phyloP scores from a whole-genome alignment of 1,140 invertebrate species.

The Whitmania pigra region DNA sequence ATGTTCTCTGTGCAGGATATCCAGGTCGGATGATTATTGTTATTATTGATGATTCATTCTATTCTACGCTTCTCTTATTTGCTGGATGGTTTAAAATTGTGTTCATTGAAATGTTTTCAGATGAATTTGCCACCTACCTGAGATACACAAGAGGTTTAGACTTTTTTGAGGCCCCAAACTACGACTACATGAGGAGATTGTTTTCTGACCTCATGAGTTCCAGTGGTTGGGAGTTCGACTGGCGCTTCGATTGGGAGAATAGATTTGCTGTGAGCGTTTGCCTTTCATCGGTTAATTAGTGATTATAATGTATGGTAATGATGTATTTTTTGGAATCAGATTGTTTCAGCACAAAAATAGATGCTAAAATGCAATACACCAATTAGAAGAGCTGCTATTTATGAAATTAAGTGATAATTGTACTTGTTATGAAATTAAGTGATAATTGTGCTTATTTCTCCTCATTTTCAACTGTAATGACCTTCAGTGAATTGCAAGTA shows the following conservation, averaged over 20 bases:
- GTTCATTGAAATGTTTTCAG: not conserved
- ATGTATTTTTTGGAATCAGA: no score
- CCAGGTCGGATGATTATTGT: slow-evolving; percentile 48
- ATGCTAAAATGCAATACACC: no score
- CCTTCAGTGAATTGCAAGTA: no score
- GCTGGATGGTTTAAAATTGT: not conserved
- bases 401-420: no score
- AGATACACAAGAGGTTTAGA: slow-evolving; percentile 83
- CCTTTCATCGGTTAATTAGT: not conserved
- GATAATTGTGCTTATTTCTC: no score
- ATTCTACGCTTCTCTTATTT: no score
- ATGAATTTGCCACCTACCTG: slow-evolving; percentile 18
- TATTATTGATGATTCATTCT: not conserved
- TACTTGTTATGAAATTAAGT: no score
- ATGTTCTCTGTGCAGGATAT: slow-evolving; percentile 90
- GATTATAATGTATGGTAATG: no score
- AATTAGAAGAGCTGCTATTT: no score
- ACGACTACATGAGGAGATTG: slow-evolving; percentile 87
- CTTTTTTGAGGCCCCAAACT: slow-evolving; percentile 99
- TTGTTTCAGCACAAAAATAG: no score
- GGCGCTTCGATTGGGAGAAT: slow-evolving; percentile 82
- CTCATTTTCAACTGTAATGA: no score
- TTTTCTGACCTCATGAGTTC: slow-evolving; percentile 87
- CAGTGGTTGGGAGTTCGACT: slow-evolving; percentile 80
- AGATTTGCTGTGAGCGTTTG: slow-evolving; percentile 6